Evolutionary conservation across 2,113 vertebrate genomes (phyloP).

Genomic region (Alces alces): DNA sequence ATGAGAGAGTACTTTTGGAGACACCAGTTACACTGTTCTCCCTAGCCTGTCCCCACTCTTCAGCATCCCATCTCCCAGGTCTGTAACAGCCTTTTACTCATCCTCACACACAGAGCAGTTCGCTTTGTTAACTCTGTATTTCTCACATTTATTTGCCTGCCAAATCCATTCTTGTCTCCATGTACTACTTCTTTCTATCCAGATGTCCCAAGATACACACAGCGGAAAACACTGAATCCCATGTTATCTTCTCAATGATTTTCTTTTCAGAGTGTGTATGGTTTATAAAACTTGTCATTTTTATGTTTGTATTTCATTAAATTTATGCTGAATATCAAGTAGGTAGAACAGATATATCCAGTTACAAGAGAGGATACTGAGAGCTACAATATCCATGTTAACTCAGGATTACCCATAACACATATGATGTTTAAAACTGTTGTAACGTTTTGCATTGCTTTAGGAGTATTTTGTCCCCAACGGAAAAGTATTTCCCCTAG

Average conservation of each 20-base stretch:
- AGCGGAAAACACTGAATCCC: neutral
- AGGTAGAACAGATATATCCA: neutral
- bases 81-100: neutral
- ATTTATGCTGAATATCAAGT: neutral
- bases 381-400: neutral
- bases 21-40: accelerated
- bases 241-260: neutral
- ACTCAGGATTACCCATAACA: neutral
- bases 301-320: neutral
- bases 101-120: neutral
- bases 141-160: neutral
- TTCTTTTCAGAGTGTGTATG: neutral
- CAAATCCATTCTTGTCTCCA: neutral
- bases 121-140: neutral
- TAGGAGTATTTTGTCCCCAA: neutral
- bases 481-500: neutral
- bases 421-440: neutral
- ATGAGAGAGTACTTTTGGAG: neutral
- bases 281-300: neutral
- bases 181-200: neutral
- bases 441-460: neutral
- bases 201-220: neutral
- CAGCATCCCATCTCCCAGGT: neutral
- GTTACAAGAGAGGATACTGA: neutral
- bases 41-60: neutral